Percentiles rank a stretch among this genome's conserved stretches.
phyloP scores from a whole-genome alignment of 2,113 vertebrate species.

The Dasypus novemcinctus region DNA sequence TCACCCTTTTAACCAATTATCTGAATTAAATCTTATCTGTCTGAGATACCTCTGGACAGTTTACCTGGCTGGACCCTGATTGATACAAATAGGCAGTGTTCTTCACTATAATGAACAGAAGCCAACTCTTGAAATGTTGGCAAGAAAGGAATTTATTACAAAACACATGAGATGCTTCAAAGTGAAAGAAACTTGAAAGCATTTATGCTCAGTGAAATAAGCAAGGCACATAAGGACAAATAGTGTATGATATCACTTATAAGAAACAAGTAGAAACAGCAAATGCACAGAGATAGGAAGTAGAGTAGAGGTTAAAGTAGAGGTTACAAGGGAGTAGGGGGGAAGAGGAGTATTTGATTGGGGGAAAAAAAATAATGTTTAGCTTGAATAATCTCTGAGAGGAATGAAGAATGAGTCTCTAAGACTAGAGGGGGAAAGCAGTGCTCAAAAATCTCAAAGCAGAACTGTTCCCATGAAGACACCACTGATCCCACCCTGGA shows the following conservation, averaged over 20 bases:
- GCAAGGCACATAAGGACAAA: no score
- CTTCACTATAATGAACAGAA: not conserved
- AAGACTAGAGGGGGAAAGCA: not conserved
- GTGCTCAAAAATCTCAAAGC: not conserved
- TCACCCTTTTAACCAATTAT: not conserved
- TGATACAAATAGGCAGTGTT: not conserved
- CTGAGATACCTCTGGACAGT: not conserved
- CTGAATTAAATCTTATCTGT: not conserved
- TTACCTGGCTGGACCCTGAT: not conserved
- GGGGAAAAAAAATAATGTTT: not conserved
- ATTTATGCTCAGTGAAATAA: no score
- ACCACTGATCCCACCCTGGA: not conserved
- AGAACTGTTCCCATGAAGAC: not conserved
- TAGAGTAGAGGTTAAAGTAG: no score
- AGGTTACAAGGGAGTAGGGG: no score
- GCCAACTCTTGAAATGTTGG: not conserved
- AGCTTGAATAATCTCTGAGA: not conserved
- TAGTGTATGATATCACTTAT: no score
- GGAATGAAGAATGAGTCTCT: not conserved
- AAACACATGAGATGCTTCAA: not conserved
- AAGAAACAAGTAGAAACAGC: no score
- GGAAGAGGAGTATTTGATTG: no score
- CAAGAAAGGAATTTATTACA: not conserved
- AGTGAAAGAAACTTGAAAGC: no score
- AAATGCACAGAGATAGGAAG: no score